phyloP scores from a whole-genome alignment of 2,888 invertebrate species.

The Pristionchus maxplancki region DNA sequence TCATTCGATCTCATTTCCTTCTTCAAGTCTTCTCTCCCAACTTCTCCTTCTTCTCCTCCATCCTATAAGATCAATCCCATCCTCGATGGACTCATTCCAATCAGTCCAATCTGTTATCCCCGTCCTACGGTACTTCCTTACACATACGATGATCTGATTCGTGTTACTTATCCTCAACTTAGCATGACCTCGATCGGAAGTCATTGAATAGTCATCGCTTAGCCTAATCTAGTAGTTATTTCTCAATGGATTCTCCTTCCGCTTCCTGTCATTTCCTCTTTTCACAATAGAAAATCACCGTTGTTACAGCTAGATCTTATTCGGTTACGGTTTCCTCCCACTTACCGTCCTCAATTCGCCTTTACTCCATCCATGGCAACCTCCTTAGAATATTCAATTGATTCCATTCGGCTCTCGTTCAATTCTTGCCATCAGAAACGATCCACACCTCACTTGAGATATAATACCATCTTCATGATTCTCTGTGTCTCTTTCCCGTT shows the following conservation, averaged over 20 bases:
- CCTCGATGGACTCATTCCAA: slow-evolving; percentile 72
- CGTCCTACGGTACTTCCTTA: slow-evolving; percentile 55
- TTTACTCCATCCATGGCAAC: not conserved
- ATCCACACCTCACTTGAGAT: slow-evolving; percentile 32
- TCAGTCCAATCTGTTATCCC: slow-evolving; percentile 64
- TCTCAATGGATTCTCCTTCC: not conserved
- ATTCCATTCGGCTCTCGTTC: slow-evolving; percentile 1
- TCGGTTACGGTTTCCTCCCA: not conserved
- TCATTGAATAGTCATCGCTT: slow-evolving; percentile 35
- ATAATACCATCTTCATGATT: slow-evolving; percentile 1
- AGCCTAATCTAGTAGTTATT: not conserved
- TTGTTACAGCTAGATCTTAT: slow-evolving; percentile 16
- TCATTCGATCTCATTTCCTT: slow-evolving; percentile 39
- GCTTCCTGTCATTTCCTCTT: slow-evolving; percentile 26
- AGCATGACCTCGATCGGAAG: slow-evolving; percentile 34
- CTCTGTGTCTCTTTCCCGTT: slow-evolving; percentile 7
- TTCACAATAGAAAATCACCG: not conserved
- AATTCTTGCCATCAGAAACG: slow-evolving; percentile 33
- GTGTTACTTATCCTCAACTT: slow-evolving; percentile 43
- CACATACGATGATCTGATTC: slow-evolving; percentile 56
- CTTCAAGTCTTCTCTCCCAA: slow-evolving; percentile 44
- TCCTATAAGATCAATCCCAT: slow-evolving; percentile 61
- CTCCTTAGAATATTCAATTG: slow-evolving; percentile 52
- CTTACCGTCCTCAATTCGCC: not conserved
- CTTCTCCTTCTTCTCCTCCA: not conserved